phyloP scores from a whole-genome alignment of 2,113 vertebrate genomes.

The Albula goreensis region DNA sequence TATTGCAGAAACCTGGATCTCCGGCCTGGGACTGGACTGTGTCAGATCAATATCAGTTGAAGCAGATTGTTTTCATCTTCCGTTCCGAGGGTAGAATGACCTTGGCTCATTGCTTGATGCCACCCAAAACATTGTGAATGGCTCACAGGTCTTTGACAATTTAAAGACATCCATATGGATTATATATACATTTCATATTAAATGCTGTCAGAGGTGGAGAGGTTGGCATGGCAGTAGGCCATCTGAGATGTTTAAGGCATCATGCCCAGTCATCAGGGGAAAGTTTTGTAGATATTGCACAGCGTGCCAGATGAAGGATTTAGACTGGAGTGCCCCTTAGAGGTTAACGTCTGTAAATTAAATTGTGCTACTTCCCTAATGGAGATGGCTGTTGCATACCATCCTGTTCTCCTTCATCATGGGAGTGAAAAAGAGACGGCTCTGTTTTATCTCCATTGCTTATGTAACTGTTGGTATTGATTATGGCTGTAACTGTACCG shows the following conservation, averaged over 20 bases:
- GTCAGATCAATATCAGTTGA: too few relatives aligned
- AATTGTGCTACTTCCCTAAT: not conserved
- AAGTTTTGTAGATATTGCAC: not conserved
- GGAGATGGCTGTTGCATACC: not conserved
- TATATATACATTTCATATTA: too few relatives aligned
- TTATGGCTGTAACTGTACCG: not conserved
- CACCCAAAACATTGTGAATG: too few relatives aligned
- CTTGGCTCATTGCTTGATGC: too few relatives aligned
- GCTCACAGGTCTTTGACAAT: too few relatives aligned
- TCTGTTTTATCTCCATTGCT: not conserved
- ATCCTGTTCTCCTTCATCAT: not conserved
- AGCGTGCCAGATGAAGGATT: not conserved
- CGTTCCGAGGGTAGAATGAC: too few relatives aligned
- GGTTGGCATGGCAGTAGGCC: not conserved
- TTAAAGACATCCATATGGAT: too few relatives aligned
- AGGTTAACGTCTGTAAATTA: not conserved
- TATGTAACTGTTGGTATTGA: slow-evolving; percentile 3
- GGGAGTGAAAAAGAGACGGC: not conserved
- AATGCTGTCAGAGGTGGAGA: too few relatives aligned
- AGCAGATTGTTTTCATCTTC: too few relatives aligned
- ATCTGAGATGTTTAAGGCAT: not conserved
- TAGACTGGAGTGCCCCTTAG: not conserved
- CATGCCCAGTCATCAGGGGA: not conserved
- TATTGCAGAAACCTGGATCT: not conserved
- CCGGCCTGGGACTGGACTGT: too few relatives aligned